Evolutionary conservation across 2,797 vertebrate genomes (phyloP).

Genomic region (Lophura swinhoii): DNA sequence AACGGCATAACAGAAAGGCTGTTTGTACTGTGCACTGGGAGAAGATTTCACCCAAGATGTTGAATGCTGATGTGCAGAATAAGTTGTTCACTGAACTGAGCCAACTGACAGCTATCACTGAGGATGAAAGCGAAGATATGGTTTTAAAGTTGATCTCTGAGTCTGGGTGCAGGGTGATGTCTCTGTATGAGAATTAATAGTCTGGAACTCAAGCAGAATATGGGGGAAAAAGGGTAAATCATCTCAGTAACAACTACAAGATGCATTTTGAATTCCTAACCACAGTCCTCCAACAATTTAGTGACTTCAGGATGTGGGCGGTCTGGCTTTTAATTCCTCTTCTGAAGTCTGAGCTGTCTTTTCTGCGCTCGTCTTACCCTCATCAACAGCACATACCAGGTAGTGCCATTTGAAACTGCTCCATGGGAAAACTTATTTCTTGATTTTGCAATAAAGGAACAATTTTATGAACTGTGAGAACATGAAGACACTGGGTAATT

Average conservation of each 20-base stretch:
- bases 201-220: background rate
- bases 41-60: background rate
- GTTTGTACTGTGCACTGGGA: background rate
- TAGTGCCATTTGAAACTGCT: background rate
- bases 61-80: background rate
- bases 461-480: background rate
- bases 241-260: background rate
- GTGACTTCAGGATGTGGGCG: background rate
- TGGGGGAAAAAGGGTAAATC: accelerated
- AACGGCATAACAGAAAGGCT: too few relatives aligned
- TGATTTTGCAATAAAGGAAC: background rate
- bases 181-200: background rate
- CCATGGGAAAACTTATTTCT: background rate
- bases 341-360: background rate
- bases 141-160: background rate
- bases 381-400: background rate
- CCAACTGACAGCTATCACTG: background rate
- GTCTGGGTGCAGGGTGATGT: background rate
- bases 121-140: background rate
- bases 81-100: background rate
- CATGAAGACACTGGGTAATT: background rate
- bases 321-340: background rate
- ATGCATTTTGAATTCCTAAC: background rate
- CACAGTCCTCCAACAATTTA: background rate
- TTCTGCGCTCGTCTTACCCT: background rate